A percentile compares a stretch with the other conserved stretches of the same genome.
phyloP scores from a whole-genome alignment of 2,797 vertebrate genomes.

The Lagodon rhomboides region DNA sequence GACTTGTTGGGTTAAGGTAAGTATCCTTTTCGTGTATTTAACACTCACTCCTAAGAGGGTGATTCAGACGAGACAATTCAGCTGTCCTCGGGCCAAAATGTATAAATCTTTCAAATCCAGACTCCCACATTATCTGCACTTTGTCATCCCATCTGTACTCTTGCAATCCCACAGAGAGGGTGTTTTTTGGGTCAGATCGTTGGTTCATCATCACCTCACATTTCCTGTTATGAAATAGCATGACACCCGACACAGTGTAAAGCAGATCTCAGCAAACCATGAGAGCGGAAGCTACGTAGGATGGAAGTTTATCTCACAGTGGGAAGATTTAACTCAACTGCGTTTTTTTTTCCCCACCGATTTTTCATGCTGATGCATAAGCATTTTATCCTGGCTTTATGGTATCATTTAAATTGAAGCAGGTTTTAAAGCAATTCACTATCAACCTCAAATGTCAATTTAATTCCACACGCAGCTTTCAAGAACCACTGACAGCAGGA shows the following conservation, averaged over 20 bases:
- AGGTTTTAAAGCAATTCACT: constrained; percentile 59
- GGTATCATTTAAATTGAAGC: constrained; percentile 58
- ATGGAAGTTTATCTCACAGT: constrained; percentile 49
- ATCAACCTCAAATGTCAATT: constrained; percentile 72
- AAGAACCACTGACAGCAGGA: constrained; percentile 71
- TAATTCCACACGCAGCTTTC: constrained; percentile 71
- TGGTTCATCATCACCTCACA: constrained; percentile 69
- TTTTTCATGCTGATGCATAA: constrained; percentile 28
- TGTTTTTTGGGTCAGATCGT: constrained; percentile 63
- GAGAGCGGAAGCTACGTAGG: constrained; percentile 53
- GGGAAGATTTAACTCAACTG: constrained; percentile 29
- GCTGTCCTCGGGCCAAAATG: constrained; percentile 14
- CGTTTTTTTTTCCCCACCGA: constrained; percentile 1
- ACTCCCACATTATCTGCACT: constrained; percentile 45
- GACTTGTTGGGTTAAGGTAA: constrained; percentile 59
- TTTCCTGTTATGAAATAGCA: constrained; percentile 82
- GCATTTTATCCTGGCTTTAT: constrained; percentile 43
- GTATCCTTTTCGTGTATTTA: constrained; percentile 59
- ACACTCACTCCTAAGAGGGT: constrained; percentile 50
- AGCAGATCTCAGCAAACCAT: constrained; percentile 67
- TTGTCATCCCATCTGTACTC: constrained; percentile 56
- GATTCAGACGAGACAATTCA: constrained; percentile 51
- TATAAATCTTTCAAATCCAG: constrained; percentile 44
- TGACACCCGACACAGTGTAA: constrained; percentile 54
- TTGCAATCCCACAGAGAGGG: constrained; percentile 39